Evolutionary conservation across 1,140 invertebrate genomes (phyloP), one percentile per base, ranked within the genome.

Genomic region (Atta texana): DNA sequence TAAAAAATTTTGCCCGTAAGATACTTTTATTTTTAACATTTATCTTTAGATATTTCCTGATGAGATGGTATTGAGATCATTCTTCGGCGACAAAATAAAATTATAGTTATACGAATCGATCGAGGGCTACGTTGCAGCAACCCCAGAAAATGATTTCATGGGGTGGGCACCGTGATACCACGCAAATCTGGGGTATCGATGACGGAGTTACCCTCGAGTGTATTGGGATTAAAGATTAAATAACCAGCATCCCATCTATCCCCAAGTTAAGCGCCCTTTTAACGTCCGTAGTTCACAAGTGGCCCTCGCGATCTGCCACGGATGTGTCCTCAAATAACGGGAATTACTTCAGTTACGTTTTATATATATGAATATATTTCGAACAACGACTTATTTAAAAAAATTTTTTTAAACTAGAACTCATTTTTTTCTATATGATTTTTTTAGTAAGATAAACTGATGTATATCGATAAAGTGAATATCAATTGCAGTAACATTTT

Each of bases 141-240:
- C 77, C 90, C 87, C 75, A 64, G 87, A 88, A 87, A 90, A 89
- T 85, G 87, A 88, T 90, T 87, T 87, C 69, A 74, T 78, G 53
- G 90, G 89, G 87, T 87, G 87, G 71, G 80, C 71, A 77, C 18
- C n/a, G 39, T 8, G 76, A 69, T 49, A 77, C 75, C 69, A 68
- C 85, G 87, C 76, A 87, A 87, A 89, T 91, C 89, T 64, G 88
- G 81, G 85, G 85, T 92, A 92, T 93, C 92, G 90, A 69, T 93
- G 92, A 93, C 92, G 89, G 92, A 94, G 94, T 94, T 94, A 94
- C 94, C 94, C 94, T 94, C 92, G 93, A 94, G 93, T 94, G 93
- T 94, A 91, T 89, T 90, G 51, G 94, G 94, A 94, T 95, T 95
- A 95, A 91, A 94, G 94, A 95, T 95, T 94, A 95, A 95, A 95